Base-by-base conservation (phyloP, 2,797 vertebrate species). In the Gymnoscopelus braueri region DNA sequence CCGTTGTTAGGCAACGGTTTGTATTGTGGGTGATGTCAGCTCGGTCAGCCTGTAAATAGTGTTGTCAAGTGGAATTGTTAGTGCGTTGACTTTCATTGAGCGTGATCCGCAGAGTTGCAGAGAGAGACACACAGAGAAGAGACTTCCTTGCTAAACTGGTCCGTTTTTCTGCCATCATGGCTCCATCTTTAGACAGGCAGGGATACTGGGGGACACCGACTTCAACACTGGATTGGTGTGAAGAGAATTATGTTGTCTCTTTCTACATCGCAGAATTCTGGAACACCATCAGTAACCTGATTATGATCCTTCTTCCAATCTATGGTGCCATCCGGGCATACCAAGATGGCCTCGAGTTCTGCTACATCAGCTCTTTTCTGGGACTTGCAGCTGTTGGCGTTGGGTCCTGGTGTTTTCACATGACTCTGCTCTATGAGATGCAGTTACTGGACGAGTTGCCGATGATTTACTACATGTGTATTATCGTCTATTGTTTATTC, bases 321-420 rank as follows among this genome's bases (percentile, higher is more conserved):
- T 98, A 92, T 69, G 98, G 97, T 78, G 97, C 96, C 72, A 88
- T 98, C 77, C 96, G 97, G 88, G 96, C 95, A 4, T 89, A 90
- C 78, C 95, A 88, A 77, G 94, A 96, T 14, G 95, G 96, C 84
- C 95, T 97, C 23, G 98, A 99, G 89, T 93, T 95, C 66, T 95
- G 98, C 5, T 99, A 99, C 71, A 82, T 95, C 84, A 95, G 94
- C 85, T 96, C 98, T 3, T 99, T 96, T 88, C 90, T 99, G 19
- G 97, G 97, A 79, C 92, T 99, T 26, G 95, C 95, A 91, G 98
- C 97, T 84, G 98, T 99, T 54, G 98, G 98, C 58, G 82, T 98
- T 77, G 98, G 98, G 56, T 99, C 98, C 72, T 99, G 98, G 98
- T 98, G 96, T 91, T 99, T 99, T 91, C 98, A 99, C 91, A 99